These are phyloP conservation scores for Anser brachyrhynchus DNA, from an alignment of 2,113 vertebrate species.

Conservation along the genomic window DNA sequence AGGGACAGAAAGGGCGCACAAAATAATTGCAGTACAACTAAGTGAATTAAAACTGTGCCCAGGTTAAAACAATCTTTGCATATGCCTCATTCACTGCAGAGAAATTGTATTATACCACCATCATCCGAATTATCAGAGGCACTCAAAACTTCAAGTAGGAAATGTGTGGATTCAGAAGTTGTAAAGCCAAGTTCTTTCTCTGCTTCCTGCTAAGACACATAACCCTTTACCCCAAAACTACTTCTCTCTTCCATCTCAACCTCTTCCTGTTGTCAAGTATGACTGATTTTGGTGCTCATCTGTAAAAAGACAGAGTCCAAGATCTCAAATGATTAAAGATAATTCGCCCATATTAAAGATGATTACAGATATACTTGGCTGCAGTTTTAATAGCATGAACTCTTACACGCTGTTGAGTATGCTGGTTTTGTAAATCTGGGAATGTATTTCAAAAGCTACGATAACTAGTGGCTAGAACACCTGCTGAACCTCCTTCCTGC, in stretches of 20 bases:
- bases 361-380: neutral
- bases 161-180: neutral
- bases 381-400: neutral
- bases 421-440: neutral
- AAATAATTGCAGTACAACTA: neutral
- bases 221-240: neutral
- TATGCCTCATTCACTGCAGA: neutral
- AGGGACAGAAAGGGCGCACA: neutral
- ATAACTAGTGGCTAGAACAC: neutral
- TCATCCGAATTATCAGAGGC: neutral
- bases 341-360: neutral
- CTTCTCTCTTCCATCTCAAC: neutral
- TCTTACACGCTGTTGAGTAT: neutral
- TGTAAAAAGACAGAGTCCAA: neutral
- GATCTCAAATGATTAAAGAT: neutral
- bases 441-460: neutral
- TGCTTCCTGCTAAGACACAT: neutral
- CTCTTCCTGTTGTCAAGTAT: neutral
- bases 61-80: neutral
- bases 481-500: neutral
- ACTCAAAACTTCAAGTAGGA: neutral
- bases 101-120: neutral
- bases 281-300: neutral
- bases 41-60: neutral
- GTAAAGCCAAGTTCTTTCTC: neutral